phyloP scores from a whole-genome alignment of 2,888 invertebrate species.

The Cheilosia grossa region DNA sequence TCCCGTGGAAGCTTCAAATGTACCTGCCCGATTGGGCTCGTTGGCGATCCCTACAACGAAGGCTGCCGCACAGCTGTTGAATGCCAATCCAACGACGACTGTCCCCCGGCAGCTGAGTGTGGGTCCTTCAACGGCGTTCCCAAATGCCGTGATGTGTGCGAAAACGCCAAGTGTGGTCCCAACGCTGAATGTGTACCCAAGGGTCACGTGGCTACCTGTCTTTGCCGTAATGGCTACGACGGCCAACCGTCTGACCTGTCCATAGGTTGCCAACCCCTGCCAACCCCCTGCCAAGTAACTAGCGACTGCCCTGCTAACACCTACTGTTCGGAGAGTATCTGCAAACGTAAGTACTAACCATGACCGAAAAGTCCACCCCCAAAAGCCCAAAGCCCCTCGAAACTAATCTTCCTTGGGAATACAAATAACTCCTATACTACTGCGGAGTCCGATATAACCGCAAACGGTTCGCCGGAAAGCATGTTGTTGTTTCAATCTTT shows the following conservation, averaged over 20 bases:
- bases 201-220: constrained; percentile 90
- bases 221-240: constrained; percentile 90
- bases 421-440: constrained; percentile 70
- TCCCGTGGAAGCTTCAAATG: constrained; percentile 92
- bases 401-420: constrained; percentile 70
- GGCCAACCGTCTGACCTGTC: constrained; percentile 89
- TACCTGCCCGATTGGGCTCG: constrained; percentile 89
- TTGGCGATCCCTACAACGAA: constrained; percentile 93
- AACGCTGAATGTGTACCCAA: constrained; percentile 92
- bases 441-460: constrained; percentile 50
- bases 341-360: constrained; percentile 88
- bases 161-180: constrained; percentile 89
- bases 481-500: constrained; percentile 56
- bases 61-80: constrained; percentile 93
- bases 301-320: constrained; percentile 90
- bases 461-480: constrained; percentile 30
- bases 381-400: constrained; percentile 36
- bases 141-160: constrained; percentile 93
- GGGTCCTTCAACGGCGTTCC: constrained; percentile 88
- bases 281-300: constrained; percentile 88
- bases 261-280: constrained; percentile 90
- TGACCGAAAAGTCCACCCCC: constrained; percentile 5
- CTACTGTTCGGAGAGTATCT: constrained; percentile 91
- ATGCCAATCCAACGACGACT: constrained; percentile 91
- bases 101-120: constrained; percentile 91